These are phyloP conservation scores for Drymonia ruficornis DNA, from an alignment of 2,888 invertebrate genomes.

Conservation along the genomic window DNA sequence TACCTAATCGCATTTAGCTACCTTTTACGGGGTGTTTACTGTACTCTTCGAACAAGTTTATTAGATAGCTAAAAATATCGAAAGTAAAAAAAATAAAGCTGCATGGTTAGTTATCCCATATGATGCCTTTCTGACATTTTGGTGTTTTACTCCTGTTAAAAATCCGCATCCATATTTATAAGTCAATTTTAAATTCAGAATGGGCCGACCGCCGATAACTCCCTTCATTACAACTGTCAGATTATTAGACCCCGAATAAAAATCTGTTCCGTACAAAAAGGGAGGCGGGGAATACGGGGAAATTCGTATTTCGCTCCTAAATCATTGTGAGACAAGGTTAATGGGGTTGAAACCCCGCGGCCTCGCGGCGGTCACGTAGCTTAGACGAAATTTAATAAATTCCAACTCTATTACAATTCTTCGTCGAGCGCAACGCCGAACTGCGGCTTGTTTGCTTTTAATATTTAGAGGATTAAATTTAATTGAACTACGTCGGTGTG, in stretches of 20 bases:
- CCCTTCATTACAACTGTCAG: constrained; percentile 51
- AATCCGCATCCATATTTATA: constrained; percentile 1
- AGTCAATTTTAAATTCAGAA: constrained; percentile 26
- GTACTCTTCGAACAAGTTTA: too few relatives aligned
- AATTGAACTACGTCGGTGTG: constrained; percentile 17
- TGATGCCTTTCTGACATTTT: too few relatives aligned
- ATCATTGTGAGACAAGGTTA: constrained; percentile 81
- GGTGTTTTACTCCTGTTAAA: background rate
- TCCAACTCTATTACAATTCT: constrained; percentile 66
- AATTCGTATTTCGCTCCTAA: constrained; percentile 76
- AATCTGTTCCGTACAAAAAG: constrained; percentile 70
- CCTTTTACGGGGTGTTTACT: too few relatives aligned
- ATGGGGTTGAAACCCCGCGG: constrained; percentile 76
- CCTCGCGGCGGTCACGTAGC: constrained; percentile 75
- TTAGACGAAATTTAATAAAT: constrained; percentile 75
- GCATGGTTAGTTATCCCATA: too few relatives aligned
- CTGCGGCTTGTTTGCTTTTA: constrained; percentile 44
- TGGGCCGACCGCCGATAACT: constrained; percentile 50
- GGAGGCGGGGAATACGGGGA: constrained; percentile 61
- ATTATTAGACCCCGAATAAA: constrained; percentile 66
- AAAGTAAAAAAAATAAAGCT: too few relatives aligned
- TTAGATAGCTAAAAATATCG: too few relatives aligned
- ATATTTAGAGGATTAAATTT: constrained; percentile 39
- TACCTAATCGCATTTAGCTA: too few relatives aligned
- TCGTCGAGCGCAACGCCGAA: constrained; percentile 43